phyloP scores from a whole-genome alignment of 2,113 vertebrate genomes.

The Cichladusa arquata region DNA sequence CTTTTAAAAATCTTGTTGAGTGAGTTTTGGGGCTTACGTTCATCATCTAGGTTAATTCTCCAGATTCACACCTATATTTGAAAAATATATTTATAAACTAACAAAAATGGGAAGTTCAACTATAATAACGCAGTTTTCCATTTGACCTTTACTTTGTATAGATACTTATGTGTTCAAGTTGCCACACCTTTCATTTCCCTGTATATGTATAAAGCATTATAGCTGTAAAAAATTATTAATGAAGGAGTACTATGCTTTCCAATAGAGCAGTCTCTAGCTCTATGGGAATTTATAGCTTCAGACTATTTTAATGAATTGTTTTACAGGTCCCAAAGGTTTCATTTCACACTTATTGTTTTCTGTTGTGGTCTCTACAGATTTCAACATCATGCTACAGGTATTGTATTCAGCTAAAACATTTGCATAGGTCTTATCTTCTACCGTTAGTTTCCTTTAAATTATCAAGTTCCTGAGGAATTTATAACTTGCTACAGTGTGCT shows the following conservation, averaged over 20 bases:
- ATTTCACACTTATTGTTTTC: neutral
- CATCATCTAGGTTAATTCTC: neutral
- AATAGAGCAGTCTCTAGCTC: neutral
- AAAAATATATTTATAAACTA: neutral
- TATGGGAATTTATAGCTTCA: neutral
- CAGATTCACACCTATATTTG: neutral
- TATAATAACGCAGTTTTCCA: neutral
- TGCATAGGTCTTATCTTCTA: neutral
- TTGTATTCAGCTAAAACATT: neutral
- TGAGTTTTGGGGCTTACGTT: neutral
- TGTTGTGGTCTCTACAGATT: neutral
- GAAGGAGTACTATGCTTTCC: neutral
- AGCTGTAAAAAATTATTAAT: neutral
- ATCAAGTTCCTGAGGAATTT: neutral
- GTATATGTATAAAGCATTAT: neutral
- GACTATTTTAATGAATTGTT: neutral
- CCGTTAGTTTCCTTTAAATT: neutral
- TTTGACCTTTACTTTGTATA: neutral
- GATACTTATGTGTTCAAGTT: neutral
- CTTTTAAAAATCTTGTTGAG: fast-evolving
- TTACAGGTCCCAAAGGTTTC: neutral
- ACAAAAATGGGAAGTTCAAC: neutral
- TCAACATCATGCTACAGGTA: neutral
- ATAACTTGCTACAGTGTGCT: neutral
- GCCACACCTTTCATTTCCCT: neutral